phyloP scores from a whole-genome alignment of 2,797 vertebrate genomes.

The Rhinoraja longicauda region DNA sequence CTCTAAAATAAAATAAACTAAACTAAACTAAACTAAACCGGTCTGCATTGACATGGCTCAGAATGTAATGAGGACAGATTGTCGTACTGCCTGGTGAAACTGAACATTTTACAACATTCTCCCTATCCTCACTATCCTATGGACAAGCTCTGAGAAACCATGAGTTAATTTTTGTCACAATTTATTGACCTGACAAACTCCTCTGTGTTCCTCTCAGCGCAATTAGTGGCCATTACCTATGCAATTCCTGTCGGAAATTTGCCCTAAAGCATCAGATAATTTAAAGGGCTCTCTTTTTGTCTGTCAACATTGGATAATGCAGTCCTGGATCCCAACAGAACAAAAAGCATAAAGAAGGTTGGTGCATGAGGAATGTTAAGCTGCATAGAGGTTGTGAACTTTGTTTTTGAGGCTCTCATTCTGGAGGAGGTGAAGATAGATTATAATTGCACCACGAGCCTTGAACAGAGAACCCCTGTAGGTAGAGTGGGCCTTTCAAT shows the following conservation, averaged over 20 bases:
- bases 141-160: not conserved
- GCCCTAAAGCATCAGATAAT: constrained; percentile 49
- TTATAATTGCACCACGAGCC: constrained; percentile 69
- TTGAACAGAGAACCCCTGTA: constrained; percentile 69
- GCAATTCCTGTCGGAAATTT: constrained; percentile 32
- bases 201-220: not conserved
- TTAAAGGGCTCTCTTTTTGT: constrained; percentile 51
- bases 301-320: constrained; percentile 51
- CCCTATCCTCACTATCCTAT: not conserved
- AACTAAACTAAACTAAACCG: too few species aligned
- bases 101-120: not conserved
- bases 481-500: constrained; percentile 65
- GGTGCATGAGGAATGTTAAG: constrained; percentile 63
- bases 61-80: not conserved
- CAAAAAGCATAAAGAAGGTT: constrained; percentile 53
- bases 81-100: not conserved
- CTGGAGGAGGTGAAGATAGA: constrained; percentile 68
- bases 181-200: constrained; percentile 33
- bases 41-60: not conserved
- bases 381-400: constrained; percentile 60
- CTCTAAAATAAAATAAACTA: too few species aligned
- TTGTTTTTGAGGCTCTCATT: constrained; percentile 70
- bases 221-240: constrained; percentile 23
- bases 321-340: constrained; percentile 37
- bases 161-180: constrained; percentile 24